phyloP scores from a whole-genome alignment of 2,888 invertebrate genomes.

The Phaedon cochleariae region DNA sequence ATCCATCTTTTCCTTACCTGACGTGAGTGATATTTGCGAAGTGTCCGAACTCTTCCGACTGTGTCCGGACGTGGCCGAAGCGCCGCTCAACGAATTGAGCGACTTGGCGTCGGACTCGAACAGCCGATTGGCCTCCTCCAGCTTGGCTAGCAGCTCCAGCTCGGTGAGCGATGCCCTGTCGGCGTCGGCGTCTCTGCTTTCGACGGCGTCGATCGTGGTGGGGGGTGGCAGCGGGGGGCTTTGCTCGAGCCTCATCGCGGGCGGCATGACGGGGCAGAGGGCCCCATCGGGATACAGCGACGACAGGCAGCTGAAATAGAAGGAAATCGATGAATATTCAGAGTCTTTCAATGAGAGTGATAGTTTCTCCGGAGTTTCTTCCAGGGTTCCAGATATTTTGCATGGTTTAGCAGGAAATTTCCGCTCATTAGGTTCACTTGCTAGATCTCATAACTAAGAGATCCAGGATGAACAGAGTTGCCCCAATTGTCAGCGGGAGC shows the following conservation, averaged over 20 bases:
- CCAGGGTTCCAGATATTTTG: too few relatives aligned
- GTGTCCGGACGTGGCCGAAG: slow-evolving; percentile 69
- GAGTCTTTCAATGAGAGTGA: too few relatives aligned
- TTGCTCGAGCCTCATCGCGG: slow-evolving; percentile 62
- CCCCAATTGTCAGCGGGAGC: too few relatives aligned
- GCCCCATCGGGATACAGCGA: slow-evolving; percentile 60
- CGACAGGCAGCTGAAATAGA: slow-evolving; percentile 52
- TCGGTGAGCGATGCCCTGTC: slow-evolving; percentile 71
- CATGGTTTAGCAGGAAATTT: too few relatives aligned
- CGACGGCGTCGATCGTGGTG: slow-evolving; percentile 22
- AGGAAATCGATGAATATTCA: too few relatives aligned
- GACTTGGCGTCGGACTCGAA: slow-evolving; percentile 96
- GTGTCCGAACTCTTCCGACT: slow-evolving; percentile 94
- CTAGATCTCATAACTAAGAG: too few relatives aligned
- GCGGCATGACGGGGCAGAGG: slow-evolving; percentile 60
- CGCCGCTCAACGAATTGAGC: slow-evolving; percentile 79
- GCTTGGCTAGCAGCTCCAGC: slow-evolving; percentile 89
- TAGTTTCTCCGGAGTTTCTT: too few relatives aligned
- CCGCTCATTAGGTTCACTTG: too few relatives aligned
- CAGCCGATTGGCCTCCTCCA: slow-evolving; percentile 95
- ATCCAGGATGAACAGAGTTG: too few relatives aligned
- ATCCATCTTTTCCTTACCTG: slow-evolving; percentile 66
- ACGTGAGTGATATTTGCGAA: slow-evolving; percentile 87
- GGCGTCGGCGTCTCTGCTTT: slow-evolving; percentile 35
- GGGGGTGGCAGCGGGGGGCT: too few relatives aligned